Base-by-base conservation (phyloP, 2,888 invertebrate genomes). In the Hoplodrina blanda region DNA sequence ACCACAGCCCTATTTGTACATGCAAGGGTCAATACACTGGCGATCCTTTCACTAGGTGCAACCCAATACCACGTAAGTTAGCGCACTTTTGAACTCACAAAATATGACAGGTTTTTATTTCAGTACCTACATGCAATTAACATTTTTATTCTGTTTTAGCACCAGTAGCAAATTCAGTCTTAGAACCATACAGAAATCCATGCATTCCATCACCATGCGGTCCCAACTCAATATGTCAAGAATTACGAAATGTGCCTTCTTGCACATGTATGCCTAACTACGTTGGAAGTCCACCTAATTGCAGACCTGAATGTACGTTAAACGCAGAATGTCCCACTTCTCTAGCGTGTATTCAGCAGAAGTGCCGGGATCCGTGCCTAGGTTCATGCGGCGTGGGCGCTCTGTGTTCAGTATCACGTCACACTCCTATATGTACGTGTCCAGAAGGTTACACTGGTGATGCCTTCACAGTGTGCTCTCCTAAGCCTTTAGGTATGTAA, bases 1-100 rank as follows among this genome's bases (percentile, higher is more conserved):
- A 98, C 90, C 98, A 98, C 87, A 98, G 97, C 88, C 98, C 98
- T 11, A 97, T 98, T 84, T 98, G 98, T 90, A 97, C 96, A 78
- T 98, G 98, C 89, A 96, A 96, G 71, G 84, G 91, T 25, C 95
- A 94, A 53, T 97, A 97, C 82, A 97, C 97, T 50, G 98, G 98
- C n/a, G 97, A 98, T 93, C 97, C 97, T 15, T 97, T 97, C 78
- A 94, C 96, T 17, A 94, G 96, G 89, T 97, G 97, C 85, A 91
- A 94, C 77, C 96, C 96, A 19, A 93, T 96, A 84, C 95, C 93
- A 87, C 96, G 96, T 96, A 94, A 94, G 96, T 91, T 69, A 41
- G 0, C 17, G 13, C n/a, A 46, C 10, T 52, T 25, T 41, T 10
- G 20, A 7, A 19, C 15, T n/a, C 11, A n/a, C 0, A 55, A 55